phyloP scores from a whole-genome alignment of 2,888 invertebrate species.

The Agonopterix heracliana region DNA sequence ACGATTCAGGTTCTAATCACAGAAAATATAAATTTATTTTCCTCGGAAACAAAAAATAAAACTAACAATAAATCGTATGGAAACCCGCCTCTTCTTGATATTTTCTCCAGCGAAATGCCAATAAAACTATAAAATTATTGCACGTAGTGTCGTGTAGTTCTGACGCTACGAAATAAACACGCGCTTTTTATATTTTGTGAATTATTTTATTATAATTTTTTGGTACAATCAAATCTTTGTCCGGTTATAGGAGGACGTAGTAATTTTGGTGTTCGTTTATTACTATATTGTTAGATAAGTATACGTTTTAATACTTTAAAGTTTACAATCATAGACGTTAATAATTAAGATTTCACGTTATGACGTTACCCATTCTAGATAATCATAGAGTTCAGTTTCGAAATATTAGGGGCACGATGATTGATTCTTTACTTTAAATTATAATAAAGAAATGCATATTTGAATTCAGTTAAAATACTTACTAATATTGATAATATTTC shows the following conservation, averaged over 20 bases:
- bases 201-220: conserved; percentile 48
- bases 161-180: conserved; percentile 50
- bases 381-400: too few species aligned
- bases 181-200: conserved; percentile 46
- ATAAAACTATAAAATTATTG: conserved; percentile 72
- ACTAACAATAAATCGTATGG: conserved; percentile 54
- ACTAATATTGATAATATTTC: too few species aligned
- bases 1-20: conserved; percentile 5
- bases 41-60: conserved; percentile 64
- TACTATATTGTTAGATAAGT: not conserved
- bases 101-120: conserved; percentile 43
- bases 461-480: too few species aligned
- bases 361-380: too few species aligned
- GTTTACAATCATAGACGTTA: too few species aligned
- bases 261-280: conserved; percentile 32
- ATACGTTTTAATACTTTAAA: not conserved
- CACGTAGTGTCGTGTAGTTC: conserved; percentile 46
- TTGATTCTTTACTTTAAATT: too few species aligned
- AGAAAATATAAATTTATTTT: conserved; percentile 36
- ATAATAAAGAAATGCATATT: too few species aligned
- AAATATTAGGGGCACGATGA: too few species aligned
- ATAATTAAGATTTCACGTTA: too few species aligned
- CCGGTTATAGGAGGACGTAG: conserved; percentile 24
- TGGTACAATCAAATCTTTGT: conserved; percentile 67
- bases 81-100: conserved; percentile 54